Evolutionary conservation across 1,140 invertebrate genomes (phyloP), one percentile per base, ranked within the genome.

Genomic region (Temnothorax longispinosus): DNA sequence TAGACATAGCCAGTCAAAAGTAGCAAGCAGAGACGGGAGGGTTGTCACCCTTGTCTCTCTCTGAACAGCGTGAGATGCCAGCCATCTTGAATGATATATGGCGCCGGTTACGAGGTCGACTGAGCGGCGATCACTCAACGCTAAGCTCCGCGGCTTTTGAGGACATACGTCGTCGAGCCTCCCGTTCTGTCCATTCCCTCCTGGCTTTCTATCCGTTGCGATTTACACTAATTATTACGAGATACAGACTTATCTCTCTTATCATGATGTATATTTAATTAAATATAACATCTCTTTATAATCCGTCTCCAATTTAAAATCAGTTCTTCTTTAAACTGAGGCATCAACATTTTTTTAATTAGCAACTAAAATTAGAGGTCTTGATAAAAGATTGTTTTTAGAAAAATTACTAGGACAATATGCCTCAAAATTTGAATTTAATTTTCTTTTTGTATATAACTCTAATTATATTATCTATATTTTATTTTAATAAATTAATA

Each of bases 1-100:
- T 91, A 91, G 92, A 93, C 91, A 78, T 88, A 92, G 89, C 91
- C 78, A 93, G 92, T 93, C 90, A 91, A 93, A 91, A 93, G 92
- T 91, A 90, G 91, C 80, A 88, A 90, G 91, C 82, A 88, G 85
- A 91, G 87, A 90, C 88, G 87, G 91, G 92, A 86, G 89, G 92
- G 90, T 93, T 94, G 94, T 94, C 93, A 94, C 91, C 91, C 92
- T 92, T 93, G 92, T 92, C 92, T 93, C 89, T 93, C 89, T 89
- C 91, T 82, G 82, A 91, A 84, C 88, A 90, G 93, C 92, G 90
- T 93, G 91, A 92, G 91, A 92, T 91, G 91, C 93, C 94, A 95
- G 95, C 95, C 95, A 95, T 96, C 94, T 95, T 95, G 95, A 95
- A 95, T 96, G 95, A 96, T 95, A 94, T 95, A 96, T 95, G 95